Evolutionary conservation across 2,888 invertebrate genomes (phyloP).

Genomic region (Philopedon plagiatum): DNA sequence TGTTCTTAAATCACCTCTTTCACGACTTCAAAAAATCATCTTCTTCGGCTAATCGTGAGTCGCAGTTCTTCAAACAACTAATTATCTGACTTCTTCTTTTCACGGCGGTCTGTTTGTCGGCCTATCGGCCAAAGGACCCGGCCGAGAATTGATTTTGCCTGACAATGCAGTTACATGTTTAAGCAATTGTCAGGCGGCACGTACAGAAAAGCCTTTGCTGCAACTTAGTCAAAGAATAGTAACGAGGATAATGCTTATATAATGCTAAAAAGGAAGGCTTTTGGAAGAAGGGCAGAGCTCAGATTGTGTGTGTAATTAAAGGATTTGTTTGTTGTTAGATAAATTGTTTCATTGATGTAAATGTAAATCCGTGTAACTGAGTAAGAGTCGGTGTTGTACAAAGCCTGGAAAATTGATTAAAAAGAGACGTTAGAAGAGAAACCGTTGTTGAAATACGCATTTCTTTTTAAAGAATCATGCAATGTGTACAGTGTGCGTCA

Average conservation of each 20-base stretch:
- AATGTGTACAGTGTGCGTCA: too few species aligned
- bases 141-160: constrained; percentile 35
- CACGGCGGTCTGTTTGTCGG: constrained; percentile 37
- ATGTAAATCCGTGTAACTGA: not conserved
- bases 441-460: too few species aligned
- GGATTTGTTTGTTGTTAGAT: constrained; percentile 4
- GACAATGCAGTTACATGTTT: constrained; percentile 38
- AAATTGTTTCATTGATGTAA: not conserved
- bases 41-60: constrained; percentile 24
- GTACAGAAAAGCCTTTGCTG: constrained; percentile 18
- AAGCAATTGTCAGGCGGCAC: constrained; percentile 38
- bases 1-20: constrained; percentile 18
- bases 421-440: too few species aligned
- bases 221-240: constrained; percentile 8
- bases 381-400: not conserved
- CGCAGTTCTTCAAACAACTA: constrained; percentile 42
- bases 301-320: not conserved
- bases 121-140: constrained; percentile 3
- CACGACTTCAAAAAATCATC: constrained; percentile 8
- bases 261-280: not conserved
- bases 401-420: too few species aligned
- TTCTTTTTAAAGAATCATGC: too few species aligned
- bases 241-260: constrained; percentile 7
- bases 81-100: constrained; percentile 38
- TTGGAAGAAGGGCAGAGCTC: not conserved